Base-by-base conservation (phyloP, 1,140 invertebrate genomes). In the Drosophila micromelanica region DNA sequence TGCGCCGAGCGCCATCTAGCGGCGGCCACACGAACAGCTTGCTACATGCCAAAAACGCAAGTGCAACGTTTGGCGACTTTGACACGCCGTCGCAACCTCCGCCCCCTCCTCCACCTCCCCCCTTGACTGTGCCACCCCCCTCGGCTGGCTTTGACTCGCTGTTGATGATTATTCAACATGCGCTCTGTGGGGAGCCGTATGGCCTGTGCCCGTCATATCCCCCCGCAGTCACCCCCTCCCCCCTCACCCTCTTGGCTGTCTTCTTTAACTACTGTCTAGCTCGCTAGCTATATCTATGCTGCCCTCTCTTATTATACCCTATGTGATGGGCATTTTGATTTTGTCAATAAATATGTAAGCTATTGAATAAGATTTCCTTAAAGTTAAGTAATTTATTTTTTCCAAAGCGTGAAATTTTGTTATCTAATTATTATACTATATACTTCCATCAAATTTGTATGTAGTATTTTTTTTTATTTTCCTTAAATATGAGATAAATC, bases 161-260 rank as follows among this genome's bases (percentile, higher is more conserved):
- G 73, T 69, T 78, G 84, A 87, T 89, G 84, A 89, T 89, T 89
- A 89, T 89, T 89, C 84, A 89, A 89, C 84, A 89, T 84, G 68
- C 76, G 60, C 73, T 84, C 84, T 80, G 23, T 75, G n/a, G 84
- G 84, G 84, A 89, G 73, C 56, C 79, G 67, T 84, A 89, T 84
- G 69, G 72, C 84, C 79, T 57, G 68, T 71, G 68, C 69, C 61
- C 67, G 51, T 72, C 20, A 38, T 38, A 3, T n/a, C 12, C n/a
- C 38, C 38, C 17, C 43, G 13, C 11, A 51, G n/a, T 2, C 20
- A 4, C 35, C 23, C 32, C 23, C 27, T 11, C 6, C n/a, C 30
- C 4, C 7, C 30, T 2, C 7, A 17, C 15, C 3, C 45, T 8
- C 2, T 27, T 55, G 35, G 8, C n/a, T 48, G 64, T 37, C 64